phyloP scores from a whole-genome alignment of 2,113 vertebrate genomes.

The Nibea albiflora region DNA sequence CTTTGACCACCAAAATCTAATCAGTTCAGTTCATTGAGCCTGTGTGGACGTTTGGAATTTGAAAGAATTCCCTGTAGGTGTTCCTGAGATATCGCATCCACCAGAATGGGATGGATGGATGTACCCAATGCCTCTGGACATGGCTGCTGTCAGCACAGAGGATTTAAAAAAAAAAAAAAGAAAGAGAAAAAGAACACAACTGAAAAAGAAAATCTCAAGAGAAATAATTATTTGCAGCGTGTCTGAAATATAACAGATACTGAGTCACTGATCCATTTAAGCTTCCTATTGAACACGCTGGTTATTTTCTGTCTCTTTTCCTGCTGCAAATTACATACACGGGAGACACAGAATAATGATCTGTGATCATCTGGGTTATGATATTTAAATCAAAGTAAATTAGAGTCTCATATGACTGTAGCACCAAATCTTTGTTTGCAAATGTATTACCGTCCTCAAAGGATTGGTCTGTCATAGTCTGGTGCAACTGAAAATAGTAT shows the following conservation, averaged over 20 bases:
- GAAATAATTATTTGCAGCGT: not conserved
- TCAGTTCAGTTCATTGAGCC: too few species aligned
- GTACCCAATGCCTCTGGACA: too few species aligned
- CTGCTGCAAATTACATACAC: not conserved
- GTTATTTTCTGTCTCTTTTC: not conserved
- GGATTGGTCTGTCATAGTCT: not conserved
- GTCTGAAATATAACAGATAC: not conserved
- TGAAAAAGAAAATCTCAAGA: not conserved
- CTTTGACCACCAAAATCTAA: too few species aligned
- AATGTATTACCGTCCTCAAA: not conserved
- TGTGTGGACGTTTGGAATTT: too few species aligned
- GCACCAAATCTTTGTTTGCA: not conserved
- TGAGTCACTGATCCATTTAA: not conserved
- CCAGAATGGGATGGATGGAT: too few species aligned
- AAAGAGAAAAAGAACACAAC: too few species aligned
- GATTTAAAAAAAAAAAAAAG: not conserved
- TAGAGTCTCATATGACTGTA: not conserved
- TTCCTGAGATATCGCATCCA: too few species aligned
- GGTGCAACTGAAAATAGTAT: not conserved
- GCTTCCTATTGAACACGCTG: not conserved
- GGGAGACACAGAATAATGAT: not conserved
- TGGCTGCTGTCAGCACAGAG: too few species aligned
- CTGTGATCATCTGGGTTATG: too few species aligned
- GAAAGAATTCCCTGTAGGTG: too few species aligned
- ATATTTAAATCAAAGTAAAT: not conserved